phyloP scores from a whole-genome alignment of 2,113 vertebrate genomes.

The Epinephelus lanceolatus region DNA sequence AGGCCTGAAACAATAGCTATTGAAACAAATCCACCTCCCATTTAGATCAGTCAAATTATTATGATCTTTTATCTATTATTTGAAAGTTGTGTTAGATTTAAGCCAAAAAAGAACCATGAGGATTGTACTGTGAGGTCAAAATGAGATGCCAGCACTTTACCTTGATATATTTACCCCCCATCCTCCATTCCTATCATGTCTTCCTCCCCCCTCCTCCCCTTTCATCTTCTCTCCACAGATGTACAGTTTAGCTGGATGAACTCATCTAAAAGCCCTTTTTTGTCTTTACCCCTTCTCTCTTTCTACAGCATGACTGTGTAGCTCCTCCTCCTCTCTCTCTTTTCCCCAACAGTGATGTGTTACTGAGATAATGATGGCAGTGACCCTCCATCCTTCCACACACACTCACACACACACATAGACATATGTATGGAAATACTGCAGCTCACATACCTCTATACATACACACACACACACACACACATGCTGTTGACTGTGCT shows the following conservation, averaged over 20 bases:
- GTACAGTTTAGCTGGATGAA: slow-evolving; percentile 78
- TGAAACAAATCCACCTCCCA: background rate
- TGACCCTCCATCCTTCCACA: slow-evolving; percentile 77
- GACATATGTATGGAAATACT: slow-evolving; percentile 61
- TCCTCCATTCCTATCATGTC: slow-evolving; percentile 48
- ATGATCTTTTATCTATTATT: background rate
- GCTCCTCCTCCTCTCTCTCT: slow-evolving; percentile 81
- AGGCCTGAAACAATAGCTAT: background rate
- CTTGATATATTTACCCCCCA: background rate
- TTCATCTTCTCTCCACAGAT: slow-evolving; percentile 83
- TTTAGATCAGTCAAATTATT: background rate
- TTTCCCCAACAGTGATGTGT: slow-evolving; percentile 85
- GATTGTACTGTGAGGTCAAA: background rate
- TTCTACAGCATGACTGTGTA: slow-evolving; percentile 86
- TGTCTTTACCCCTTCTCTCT: slow-evolving; percentile 80
- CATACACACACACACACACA: slow-evolving; percentile 52
- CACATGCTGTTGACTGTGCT: slow-evolving; percentile 81
- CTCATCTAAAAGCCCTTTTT: slow-evolving; percentile 83
- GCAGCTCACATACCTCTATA: slow-evolving; percentile 63
- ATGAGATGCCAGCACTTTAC: slow-evolving; percentile 18
- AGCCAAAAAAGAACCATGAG: background rate
- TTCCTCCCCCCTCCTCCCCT: slow-evolving; percentile 37
- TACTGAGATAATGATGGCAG: slow-evolving; percentile 85
- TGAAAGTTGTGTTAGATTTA: background rate
- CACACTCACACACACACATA: slow-evolving; percentile 54